phyloP scores from a whole-genome alignment of 2,113 vertebrate species.

The Halcyon malimbica region DNA sequence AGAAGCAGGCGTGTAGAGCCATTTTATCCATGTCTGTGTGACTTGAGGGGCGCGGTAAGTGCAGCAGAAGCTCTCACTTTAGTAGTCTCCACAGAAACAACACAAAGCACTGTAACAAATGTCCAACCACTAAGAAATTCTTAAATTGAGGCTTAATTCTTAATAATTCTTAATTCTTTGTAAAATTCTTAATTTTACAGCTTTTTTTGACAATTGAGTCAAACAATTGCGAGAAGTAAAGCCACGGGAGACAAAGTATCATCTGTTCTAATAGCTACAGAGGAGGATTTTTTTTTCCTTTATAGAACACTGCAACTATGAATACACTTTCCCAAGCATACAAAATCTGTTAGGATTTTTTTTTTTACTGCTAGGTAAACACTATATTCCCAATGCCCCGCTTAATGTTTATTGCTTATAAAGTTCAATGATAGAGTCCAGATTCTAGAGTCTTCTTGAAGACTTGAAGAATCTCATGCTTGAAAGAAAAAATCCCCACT shows the following conservation, averaged over 20 bases:
- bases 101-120: not conserved
- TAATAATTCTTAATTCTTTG: no score
- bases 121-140: not conserved
- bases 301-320: not conserved
- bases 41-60: not conserved
- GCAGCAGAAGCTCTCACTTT: not conserved
- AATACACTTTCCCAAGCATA: not conserved
- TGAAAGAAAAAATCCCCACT: not conserved
- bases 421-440: not conserved
- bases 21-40: not conserved
- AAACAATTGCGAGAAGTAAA: not conserved
- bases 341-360: not conserved
- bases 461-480: not conserved
- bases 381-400: not conserved
- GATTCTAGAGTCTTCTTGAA: not conserved
- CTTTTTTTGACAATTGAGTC: not conserved
- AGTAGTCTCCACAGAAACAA: not conserved
- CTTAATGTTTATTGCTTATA: not conserved
- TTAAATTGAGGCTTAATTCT: not conserved
- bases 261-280: not conserved
- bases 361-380: not conserved
- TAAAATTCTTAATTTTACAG: not conserved
- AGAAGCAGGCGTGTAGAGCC: not conserved
- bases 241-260: not conserved
- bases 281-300: not conserved